These are phyloP conservation scores for Poeciliopsis gracilis DNA, from an alignment of 2,797 vertebrate species.

Conservation along the genomic window DNA sequence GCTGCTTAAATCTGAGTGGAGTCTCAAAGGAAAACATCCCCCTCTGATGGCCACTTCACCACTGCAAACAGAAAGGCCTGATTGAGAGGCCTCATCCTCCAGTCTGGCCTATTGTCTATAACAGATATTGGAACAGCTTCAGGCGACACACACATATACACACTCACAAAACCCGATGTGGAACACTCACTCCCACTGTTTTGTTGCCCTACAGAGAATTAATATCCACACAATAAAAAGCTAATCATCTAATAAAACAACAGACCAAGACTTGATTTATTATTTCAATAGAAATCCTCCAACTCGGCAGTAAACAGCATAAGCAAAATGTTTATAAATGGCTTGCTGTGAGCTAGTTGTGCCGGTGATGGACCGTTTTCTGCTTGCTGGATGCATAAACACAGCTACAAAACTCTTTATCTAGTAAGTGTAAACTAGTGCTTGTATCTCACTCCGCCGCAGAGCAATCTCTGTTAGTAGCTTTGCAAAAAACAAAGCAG, in stretches of 20 bases:
- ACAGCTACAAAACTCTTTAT: slow-evolving; percentile 2
- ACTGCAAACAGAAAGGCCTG: background rate
- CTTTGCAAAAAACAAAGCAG: slow-evolving; percentile 9
- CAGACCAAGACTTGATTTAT: slow-evolving; percentile 47
- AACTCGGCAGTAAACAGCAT: slow-evolving; percentile 39
- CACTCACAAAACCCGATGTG: background rate
- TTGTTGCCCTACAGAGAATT: slow-evolving; percentile 53
- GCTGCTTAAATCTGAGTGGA: background rate
- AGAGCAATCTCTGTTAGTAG: slow-evolving; percentile 10
- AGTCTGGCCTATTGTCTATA: slow-evolving; percentile 26
- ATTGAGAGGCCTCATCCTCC: slow-evolving; percentile 8
- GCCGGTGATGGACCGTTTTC: slow-evolving; percentile 30
- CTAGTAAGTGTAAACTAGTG: slow-evolving; percentile 9
- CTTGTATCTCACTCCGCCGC: slow-evolving; percentile 3
- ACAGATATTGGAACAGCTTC: slow-evolving; percentile 24
- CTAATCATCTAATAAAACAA: slow-evolving; percentile 63
- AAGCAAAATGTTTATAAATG: slow-evolving; percentile 42
- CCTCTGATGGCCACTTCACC: background rate
- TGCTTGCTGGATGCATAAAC: slow-evolving; percentile 23
- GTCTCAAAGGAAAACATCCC: slow-evolving; percentile 1
- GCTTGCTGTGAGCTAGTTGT: slow-evolving; percentile 37
- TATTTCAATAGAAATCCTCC: slow-evolving; percentile 49
- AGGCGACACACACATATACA: slow-evolving; percentile 5
- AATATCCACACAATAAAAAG: slow-evolving; percentile 52
- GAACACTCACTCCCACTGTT: slow-evolving; percentile 32